Evolutionary conservation across 2,113 vertebrate genomes (phyloP).

Genomic region (Myiagra hebetior): DNA sequence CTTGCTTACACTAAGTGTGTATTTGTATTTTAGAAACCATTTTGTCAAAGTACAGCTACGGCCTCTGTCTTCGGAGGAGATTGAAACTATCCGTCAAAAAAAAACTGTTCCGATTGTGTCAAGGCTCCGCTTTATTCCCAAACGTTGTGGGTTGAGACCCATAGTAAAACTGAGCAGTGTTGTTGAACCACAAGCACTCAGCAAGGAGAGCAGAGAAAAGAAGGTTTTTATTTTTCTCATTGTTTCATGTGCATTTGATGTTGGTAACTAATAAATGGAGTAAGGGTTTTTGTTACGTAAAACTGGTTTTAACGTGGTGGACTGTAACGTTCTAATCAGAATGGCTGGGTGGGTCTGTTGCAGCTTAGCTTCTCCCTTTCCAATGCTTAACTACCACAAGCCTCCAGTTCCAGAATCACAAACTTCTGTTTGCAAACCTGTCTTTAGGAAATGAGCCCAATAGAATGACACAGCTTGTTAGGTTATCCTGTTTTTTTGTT

Average conservation of each 20-base stretch:
- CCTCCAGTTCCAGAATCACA: not conserved
- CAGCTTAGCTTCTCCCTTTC: not conserved
- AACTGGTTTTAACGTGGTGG: not conserved
- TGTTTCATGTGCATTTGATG: not conserved
- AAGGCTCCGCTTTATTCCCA: conserved; percentile 90
- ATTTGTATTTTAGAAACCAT: conserved; percentile 77
- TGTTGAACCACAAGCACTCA: conserved; percentile 39
- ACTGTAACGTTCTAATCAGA: not conserved
- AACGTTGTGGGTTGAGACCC: conserved; percentile 82
- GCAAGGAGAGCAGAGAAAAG: conserved; percentile 16
- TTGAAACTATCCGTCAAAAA: conserved; percentile 38
- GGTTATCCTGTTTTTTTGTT: rapidly evolving
- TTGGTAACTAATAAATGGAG: not conserved
- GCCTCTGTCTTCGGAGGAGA: conserved; percentile 72
- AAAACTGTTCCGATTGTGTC: conserved; percentile 62
- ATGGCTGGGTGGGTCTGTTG: not conserved
- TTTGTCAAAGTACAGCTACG: conserved; percentile 77
- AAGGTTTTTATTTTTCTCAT: conserved; percentile 28
- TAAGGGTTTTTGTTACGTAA: not conserved
- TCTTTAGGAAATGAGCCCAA: not conserved
- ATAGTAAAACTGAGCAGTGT: conserved; percentile 77
- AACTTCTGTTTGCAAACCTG: not conserved
- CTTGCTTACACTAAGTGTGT: not conserved
- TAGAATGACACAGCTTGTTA: not conserved
- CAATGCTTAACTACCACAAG: not conserved